These are phyloP conservation scores for Brachyistius frenatus DNA, from an alignment of 2,113 vertebrate species.

Conservation along the genomic window DNA sequence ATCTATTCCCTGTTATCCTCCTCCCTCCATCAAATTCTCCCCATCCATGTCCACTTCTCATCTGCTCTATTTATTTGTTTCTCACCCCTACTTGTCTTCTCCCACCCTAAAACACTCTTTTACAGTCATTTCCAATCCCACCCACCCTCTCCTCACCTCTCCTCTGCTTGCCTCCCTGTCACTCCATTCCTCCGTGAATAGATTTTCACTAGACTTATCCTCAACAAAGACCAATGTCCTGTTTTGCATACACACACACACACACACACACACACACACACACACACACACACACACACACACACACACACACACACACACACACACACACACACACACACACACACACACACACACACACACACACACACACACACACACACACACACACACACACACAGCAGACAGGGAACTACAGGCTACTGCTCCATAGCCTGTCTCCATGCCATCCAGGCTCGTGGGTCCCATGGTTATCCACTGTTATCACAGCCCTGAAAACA, in stretches of 20 bases:
- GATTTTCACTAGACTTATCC: constrained; percentile 73
- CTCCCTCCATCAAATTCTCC: neutral
- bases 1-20: neutral
- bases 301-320: too few relatives aligned
- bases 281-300: too few relatives aligned
- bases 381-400: constrained; percentile 24
- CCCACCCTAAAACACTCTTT: neutral
- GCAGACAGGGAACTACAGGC: constrained; percentile 58
- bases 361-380: too few relatives aligned
- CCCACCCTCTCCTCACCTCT: constrained; percentile 8
- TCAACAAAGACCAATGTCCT: constrained; percentile 64
- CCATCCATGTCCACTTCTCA: neutral
- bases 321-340: too few relatives aligned
- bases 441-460: constrained; percentile 42
- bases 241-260: neutral
- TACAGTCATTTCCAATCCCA: constrained; percentile 22
- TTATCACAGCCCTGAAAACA: constrained; percentile 72
- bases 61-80: constrained; percentile 1
- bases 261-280: too few relatives aligned
- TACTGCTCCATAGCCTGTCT: constrained; percentile 31
- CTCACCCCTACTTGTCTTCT: accelerated
- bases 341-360: too few relatives aligned
- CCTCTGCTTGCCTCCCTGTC: constrained; percentile 11
- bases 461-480: constrained; percentile 57
- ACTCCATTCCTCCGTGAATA: constrained; percentile 60